phyloP scores from a whole-genome alignment of 2,888 invertebrate genomes.

The Cordilura impudica region DNA sequence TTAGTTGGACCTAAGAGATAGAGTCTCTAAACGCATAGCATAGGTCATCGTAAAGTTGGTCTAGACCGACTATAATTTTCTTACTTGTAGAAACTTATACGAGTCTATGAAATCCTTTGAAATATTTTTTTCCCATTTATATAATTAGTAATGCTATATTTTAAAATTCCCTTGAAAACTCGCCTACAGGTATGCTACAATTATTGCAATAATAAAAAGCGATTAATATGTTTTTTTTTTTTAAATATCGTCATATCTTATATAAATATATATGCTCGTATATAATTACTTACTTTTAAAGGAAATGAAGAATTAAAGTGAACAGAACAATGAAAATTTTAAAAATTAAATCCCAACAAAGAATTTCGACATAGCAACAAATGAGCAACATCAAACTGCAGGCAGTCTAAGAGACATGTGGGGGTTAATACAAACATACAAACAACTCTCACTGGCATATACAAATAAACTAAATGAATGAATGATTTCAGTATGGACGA shows the following conservation, averaged over 20 bases:
- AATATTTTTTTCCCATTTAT: too few relatives aligned
- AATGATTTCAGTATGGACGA: too few relatives aligned
- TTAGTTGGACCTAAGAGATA: too few relatives aligned
- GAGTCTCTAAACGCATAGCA: too few relatives aligned
- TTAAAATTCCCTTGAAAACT: not conserved
- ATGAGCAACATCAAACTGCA: constrained; percentile 45
- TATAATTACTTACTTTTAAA: not conserved
- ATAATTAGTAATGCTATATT: not conserved
- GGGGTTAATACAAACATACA: not conserved
- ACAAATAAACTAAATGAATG: constrained; percentile 30
- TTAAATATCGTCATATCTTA: not conserved
- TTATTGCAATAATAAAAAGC: constrained; percentile 47
- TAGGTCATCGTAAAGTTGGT: too few relatives aligned
- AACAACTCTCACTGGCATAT: not conserved
- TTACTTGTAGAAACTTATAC: too few relatives aligned
- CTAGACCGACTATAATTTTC: too few relatives aligned
- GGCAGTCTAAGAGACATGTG: not conserved
- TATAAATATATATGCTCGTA: too few relatives aligned
- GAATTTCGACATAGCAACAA: constrained; percentile 53
- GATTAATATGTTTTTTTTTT: constrained; percentile 41
- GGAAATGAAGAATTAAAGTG: not conserved
- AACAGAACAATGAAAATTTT: not conserved
- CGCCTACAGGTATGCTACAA: constrained; percentile 42
- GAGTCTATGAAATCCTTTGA: too few relatives aligned
- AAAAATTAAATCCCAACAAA: constrained; percentile 35